Conservation (phyloP, 2,888 invertebrate species). For the Cephus pygmeus region DNA sequence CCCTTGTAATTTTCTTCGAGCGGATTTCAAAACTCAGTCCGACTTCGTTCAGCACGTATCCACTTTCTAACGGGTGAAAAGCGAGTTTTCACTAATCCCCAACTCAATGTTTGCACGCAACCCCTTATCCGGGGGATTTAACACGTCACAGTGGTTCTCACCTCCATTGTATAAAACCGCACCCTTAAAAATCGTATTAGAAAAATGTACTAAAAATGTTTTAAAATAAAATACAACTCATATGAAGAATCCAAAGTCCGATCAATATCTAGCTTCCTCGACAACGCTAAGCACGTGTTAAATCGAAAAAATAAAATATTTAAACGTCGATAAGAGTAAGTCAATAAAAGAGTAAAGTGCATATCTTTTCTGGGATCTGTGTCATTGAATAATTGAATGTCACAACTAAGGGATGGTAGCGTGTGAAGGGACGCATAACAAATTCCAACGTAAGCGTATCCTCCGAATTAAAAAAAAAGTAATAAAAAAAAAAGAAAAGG, state of each 20-base stretch:
- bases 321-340: neutral
- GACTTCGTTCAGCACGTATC: neutral
- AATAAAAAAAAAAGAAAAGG: neutral
- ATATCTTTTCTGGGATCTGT: neutral
- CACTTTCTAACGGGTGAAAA: neutral
- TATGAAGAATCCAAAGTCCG: neutral
- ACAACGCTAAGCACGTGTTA: neutral
- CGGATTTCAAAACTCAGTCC: neutral
- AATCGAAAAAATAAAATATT: neutral
- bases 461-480: neutral
- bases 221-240: neutral
- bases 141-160: slow-evolving; percentile 1
- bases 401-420: neutral
- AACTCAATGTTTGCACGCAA: neutral
- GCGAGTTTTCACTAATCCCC: neutral
- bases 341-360: neutral
- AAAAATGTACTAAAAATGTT: neutral
- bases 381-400: neutral
- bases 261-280: neutral
- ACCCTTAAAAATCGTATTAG: neutral
- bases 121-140: neutral
- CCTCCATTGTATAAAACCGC: neutral
- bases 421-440: neutral
- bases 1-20: neutral
- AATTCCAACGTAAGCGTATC: neutral